Percentiles rank a stretch among this genome's conserved stretches.
Conservation (phyloP, 2,113 vertebrate species). For the Elachura formosa region DNA sequence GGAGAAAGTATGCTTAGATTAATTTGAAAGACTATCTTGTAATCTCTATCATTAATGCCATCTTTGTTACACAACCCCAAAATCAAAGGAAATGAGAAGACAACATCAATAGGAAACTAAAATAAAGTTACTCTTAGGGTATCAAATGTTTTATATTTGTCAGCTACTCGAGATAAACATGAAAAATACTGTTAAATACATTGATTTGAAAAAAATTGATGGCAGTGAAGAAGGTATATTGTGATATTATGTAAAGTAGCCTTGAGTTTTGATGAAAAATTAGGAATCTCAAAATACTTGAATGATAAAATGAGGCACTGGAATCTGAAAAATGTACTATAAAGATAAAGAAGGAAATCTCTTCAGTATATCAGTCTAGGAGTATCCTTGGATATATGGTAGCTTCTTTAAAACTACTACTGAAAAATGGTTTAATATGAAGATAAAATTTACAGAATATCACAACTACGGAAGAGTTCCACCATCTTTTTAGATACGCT, state of each 20-base stretch:
- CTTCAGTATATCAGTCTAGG: neutral
- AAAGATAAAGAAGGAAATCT: neutral
- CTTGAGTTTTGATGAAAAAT: neutral
- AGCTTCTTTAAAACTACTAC: neutral
- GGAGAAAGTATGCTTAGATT: neutral
- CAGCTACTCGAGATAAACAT: neutral
- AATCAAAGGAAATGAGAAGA: neutral
- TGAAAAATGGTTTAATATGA: neutral
- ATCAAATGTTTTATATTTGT: neutral
- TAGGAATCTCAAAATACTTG: neutral
- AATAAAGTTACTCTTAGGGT: neutral
- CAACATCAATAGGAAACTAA: neutral
- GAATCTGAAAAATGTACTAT: neutral
- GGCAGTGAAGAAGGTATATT: rapidly evolving
- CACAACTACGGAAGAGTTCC: neutral
- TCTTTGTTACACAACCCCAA: neutral
- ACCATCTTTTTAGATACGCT: neutral
- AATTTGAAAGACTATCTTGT: neutral
- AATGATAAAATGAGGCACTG: neutral
- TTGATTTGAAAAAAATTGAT: neutral
- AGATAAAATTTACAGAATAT: neutral
- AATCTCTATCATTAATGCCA: neutral
- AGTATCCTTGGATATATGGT: rapidly evolving
- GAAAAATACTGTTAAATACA: neutral
- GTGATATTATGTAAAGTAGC: neutral